Base-by-base conservation (phyloP, 2,797 vertebrate genomes). In the Furcifer pardalis region DNA sequence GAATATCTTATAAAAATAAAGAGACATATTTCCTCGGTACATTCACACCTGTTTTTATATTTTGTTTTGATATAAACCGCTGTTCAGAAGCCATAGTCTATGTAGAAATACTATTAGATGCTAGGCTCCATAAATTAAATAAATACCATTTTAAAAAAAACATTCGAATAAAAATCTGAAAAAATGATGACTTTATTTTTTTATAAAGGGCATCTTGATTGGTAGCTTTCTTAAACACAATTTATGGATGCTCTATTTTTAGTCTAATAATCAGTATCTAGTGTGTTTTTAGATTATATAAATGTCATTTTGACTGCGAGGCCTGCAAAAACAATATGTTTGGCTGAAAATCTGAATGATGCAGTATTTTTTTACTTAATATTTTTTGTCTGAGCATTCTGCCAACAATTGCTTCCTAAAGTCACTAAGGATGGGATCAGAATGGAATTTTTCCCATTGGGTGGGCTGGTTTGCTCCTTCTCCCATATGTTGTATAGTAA, bases 1-100 rank as follows among this genome's bases (percentile, higher is more conserved):
- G 77, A 91, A 90, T 90, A 83, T 78, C 42, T 85, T 91, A 87
- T 82, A 49, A 90, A 60, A 65, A 71, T 84, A 90, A 79, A 44
- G 68, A 84, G 52, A 80, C 42, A 68, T 79, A 88, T 88, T 91
- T 94, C 77, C 78, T 66, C 62, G 72, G 1, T 56, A 83, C 42
- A 82, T 65, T 79, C 83, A 52, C 42, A 40, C 23, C 25, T 49
- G 89, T 37, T 56, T 56, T 92, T 84, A 0, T 0, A 44, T 73
- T 49, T 19, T 68, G 7, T 84, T 93, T 86, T 77, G 73, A 81
- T 44, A 35, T 79, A 75, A 59, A 10, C 52, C 78, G 88, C 44
- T 42, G 83, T 5, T 37, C 87, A 77, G 5, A 63, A 63, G 9
- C 77, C 65, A 49, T 88, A 7, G 0, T 5, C 40, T 79, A 60